A percentile compares a stretch with the other conserved stretches of the same genome.
phyloP scores from a whole-genome alignment of 2,888 invertebrate genomes.

The Dicycla oo region DNA sequence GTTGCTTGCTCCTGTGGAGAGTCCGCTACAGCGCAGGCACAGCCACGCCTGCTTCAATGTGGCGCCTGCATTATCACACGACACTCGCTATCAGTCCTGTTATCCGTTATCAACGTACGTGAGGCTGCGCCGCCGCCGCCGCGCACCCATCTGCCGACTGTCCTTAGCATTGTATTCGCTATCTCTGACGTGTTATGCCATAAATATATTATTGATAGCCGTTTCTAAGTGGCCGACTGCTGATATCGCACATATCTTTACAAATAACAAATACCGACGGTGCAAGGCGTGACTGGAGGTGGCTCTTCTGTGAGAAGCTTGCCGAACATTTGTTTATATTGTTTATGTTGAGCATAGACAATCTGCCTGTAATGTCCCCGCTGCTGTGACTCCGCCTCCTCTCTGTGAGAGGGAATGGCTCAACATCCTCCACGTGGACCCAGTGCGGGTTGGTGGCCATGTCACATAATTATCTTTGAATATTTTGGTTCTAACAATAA shows the following conservation, averaged over 20 bases:
- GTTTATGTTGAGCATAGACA: neutral
- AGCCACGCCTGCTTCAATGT: constrained; percentile 17
- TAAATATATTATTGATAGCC: constrained; percentile 23
- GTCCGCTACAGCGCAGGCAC: neutral
- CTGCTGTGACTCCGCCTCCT: neutral
- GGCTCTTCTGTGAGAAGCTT: neutral
- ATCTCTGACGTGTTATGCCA: constrained; percentile 24
- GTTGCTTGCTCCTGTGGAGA: neutral
- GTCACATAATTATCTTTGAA: neutral
- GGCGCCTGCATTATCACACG: constrained; percentile 26
- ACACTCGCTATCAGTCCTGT: constrained; percentile 25
- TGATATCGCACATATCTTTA: constrained; percentile 12
- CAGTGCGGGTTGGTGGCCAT: neutral
- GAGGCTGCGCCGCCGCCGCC: constrained; percentile 43
- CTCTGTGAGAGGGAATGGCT: neutral
- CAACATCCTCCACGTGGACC: neutral
- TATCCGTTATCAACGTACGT: constrained; percentile 57
- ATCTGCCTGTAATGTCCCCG: neutral
- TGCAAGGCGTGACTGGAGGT: neutral
- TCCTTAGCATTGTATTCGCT: constrained; percentile 40
- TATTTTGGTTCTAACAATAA: neutral
- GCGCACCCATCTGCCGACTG: constrained; percentile 23
- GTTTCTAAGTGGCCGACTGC: constrained; percentile 32
- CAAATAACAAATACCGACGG: constrained; percentile 13
- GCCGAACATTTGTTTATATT: neutral